Percentiles rank a stretch among this genome's conserved stretches.
phyloP scores from a whole-genome alignment of 2,797 vertebrate species.

The Dromococcyx pavoninus region DNA sequence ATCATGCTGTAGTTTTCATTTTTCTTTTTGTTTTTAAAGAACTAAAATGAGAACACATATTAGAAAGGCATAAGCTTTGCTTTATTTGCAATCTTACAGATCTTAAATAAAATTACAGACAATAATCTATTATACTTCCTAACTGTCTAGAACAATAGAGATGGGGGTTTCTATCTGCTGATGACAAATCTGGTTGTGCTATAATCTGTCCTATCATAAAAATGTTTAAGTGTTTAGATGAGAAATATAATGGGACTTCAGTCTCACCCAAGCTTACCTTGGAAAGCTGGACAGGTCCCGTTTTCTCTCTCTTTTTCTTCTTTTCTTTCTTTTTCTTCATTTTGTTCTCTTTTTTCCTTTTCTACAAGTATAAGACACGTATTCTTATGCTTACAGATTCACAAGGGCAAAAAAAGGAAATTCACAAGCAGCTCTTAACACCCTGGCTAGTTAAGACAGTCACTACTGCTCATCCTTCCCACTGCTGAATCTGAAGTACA shows the following conservation, averaged over 20 bases:
- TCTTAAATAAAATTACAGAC: not conserved
- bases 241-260: not conserved
- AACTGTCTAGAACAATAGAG: not conserved
- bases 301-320: slow-evolving; percentile 77
- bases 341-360: slow-evolving; percentile 83
- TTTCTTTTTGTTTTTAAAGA: slow-evolving; percentile 88
- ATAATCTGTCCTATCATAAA: too few relatives aligned
- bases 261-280: slow-evolving; percentile 76
- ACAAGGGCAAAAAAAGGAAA: not conserved
- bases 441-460: not conserved
- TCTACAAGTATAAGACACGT: slow-evolving; percentile 28
- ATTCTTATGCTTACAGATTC: not conserved
- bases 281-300: slow-evolving; percentile 88
- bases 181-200: not conserved
- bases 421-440: not conserved
- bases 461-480: not conserved
- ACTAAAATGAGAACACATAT: slow-evolving; percentile 72
- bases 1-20: slow-evolving; percentile 93
- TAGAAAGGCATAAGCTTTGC: not conserved
- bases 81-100: not conserved
- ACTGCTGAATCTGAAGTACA: not conserved
- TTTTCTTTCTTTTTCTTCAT: slow-evolving; percentile 87
- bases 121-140: not conserved
- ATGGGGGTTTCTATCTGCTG: not conserved
- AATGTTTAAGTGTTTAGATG: not conserved